Evolutionary conservation across 2,113 vertebrate species (phyloP).

Genomic region (Solea senegalensis): DNA sequence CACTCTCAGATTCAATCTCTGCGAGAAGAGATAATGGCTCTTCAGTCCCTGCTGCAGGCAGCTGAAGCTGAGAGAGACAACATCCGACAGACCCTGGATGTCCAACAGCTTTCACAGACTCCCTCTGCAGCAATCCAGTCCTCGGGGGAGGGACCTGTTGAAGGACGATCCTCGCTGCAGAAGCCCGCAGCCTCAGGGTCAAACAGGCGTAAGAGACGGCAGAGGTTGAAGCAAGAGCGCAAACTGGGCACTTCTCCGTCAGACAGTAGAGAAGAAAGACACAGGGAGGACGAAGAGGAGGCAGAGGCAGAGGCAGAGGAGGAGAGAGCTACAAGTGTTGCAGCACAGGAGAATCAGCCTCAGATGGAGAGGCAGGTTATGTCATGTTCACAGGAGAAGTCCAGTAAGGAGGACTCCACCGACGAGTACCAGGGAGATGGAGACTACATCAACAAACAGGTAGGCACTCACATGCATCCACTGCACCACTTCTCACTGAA

Average conservation of each 20-base stretch:
- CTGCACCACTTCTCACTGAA: constrained; percentile 22
- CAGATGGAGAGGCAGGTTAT: constrained; percentile 69
- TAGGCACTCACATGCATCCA: constrained; percentile 51
- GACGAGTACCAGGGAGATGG: constrained; percentile 62
- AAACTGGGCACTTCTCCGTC: constrained; percentile 45
- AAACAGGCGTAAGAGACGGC: constrained; percentile 83
- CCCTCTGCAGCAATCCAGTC: constrained; percentile 44
- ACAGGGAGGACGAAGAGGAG: constrained; percentile 66
- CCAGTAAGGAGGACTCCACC: constrained; percentile 54
- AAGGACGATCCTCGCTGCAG: constrained; percentile 46
- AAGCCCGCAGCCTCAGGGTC: constrained; percentile 43
- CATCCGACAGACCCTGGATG: constrained; percentile 47
- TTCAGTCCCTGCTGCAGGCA: constrained; percentile 62
- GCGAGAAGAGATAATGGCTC: constrained; percentile 61
- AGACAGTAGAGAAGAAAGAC: constrained; percentile 65
- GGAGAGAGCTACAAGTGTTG: constrained; percentile 68
- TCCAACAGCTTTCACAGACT: constrained; percentile 62
- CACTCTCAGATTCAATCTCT: constrained; percentile 65
- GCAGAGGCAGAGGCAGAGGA: constrained; percentile 48
- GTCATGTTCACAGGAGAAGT: constrained; percentile 58
- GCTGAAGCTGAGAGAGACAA: constrained; percentile 63
- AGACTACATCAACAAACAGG: constrained; percentile 57
- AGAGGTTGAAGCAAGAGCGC: constrained; percentile 82
- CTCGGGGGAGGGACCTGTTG: constrained; percentile 62
- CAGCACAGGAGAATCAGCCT: constrained; percentile 69